Base-by-base conservation (phyloP, 2,797 vertebrate species). In the Phrynocephalus forsythii region DNA sequence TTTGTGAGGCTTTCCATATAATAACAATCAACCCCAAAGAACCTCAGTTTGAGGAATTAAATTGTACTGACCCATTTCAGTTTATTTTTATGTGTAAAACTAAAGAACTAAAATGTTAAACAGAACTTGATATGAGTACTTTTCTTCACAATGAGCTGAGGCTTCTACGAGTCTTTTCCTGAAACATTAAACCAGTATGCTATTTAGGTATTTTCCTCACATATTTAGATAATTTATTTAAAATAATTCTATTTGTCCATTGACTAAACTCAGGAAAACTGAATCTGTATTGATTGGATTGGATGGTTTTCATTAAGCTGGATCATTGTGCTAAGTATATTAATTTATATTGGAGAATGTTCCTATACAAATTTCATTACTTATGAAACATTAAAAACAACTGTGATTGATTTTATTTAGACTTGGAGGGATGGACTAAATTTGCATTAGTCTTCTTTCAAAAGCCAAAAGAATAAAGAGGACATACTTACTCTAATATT, bases 191-290 rank as follows among this genome's bases (percentile, higher is more conserved):
- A 83, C 26, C 30, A 83, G 48, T 26, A 56, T n/a, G 24, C 30
- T 26, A 13, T 83, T 71, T 83, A 56, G 50, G 26, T 26, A 72
- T 83, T 73, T 72, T 33, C 44, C 52, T 56, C 48, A 50, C 50
- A 56, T 33, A 13, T 83, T 82, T 82, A 82, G 67, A 82, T 44
- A 18, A 69, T 82, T 68, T 48, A 67, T 82, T 82, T 82, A 67
- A 81, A 68, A 71, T 52, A 71, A n/a, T 52, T 50, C 26, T 15
- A 63, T 73, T 84, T 75, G 6, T 60, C 38, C 75, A 30, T 26
- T 38, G 22, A 38, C 4, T 63, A 44, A 75, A 75, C 18, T n/a
- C 26, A 76, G 56, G 60, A 33, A 84, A 73, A 11, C 22, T 83
- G 20, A 72, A 72, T 4, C 7, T 73, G 33, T 73, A 60, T 60